These are phyloP conservation scores for Australoheros facetus DNA, from an alignment of 2,797 vertebrate species.

Conservation along the genomic window DNA sequence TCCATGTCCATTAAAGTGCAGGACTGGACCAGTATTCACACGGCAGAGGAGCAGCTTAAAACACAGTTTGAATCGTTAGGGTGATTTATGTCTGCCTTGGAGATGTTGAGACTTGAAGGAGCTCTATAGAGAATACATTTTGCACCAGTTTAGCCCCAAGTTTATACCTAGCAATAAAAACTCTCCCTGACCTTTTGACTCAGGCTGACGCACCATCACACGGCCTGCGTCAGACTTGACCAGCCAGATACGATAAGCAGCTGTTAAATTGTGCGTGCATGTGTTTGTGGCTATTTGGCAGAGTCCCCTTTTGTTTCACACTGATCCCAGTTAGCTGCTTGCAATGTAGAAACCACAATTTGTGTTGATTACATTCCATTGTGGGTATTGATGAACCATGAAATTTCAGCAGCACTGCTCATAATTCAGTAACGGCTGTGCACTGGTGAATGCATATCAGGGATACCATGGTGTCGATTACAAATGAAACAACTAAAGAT, in stretches of 20 bases:
- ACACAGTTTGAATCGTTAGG: not conserved
- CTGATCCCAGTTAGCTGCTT: not conserved
- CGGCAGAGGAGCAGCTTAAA: not conserved
- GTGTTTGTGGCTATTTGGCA: not conserved
- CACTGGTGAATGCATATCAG: not conserved
- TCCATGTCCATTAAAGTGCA: not conserved
- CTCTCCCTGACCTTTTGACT: not conserved
- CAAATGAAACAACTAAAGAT: not conserved
- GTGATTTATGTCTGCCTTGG: not conserved
- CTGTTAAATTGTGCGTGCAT: not conserved
- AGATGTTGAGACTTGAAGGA: not conserved
- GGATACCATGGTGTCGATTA: not conserved
- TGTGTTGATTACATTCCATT: not conserved
- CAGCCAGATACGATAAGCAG: not conserved
- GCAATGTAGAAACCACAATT: not conserved
- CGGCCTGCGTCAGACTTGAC: not conserved
- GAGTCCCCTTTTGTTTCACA: not conserved
- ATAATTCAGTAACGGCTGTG: not conserved
- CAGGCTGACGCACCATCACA: no score
- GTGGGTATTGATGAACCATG: not conserved
- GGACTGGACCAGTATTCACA: not conserved
- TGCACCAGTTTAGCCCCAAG: not conserved
- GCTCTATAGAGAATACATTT: not conserved
- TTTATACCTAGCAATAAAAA: not conserved
- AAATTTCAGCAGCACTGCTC: slow-evolving; percentile 5